Base-by-base conservation (phyloP, 2,888 invertebrate genomes). In the Blastobasis lacticolella region DNA sequence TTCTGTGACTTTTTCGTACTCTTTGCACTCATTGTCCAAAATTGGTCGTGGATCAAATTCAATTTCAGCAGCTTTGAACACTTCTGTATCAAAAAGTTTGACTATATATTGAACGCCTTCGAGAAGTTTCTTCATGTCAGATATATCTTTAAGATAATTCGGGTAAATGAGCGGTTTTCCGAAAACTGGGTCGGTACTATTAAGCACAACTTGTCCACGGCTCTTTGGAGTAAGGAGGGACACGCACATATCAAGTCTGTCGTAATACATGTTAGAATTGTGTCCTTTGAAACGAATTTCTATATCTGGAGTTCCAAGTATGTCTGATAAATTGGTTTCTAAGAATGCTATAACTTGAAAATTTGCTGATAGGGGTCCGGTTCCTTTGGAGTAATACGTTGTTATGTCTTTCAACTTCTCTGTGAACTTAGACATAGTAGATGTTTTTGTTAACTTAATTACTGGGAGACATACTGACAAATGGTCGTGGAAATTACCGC, bases 401-500 rank as follows among this genome's bases (percentile, higher is more conserved):
- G 81, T 79, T 8, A 88, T 85, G 52, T 88, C 85, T 62, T 79
- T 85, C 42, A 88, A 59, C 57, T 87, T 88, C 40, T 83, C 76
- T 4, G 78, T 64, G 57, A 88, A 88, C 51, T 72, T 81, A 0
- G 67, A 67, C 6, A 64, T 71, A 4, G 85, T 88, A 2, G 78
- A 66, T 0, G 84, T 84, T 54, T 78, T 83, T 10, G 70, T 67
- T 49, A 87, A 57, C 51, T 75, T 81, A 42, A 88, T 79, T 5
- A 87, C 81, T 8, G 88, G 87, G 41, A 88, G 66, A 58, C 88
- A 88, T 0, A 88, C 79, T 1, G 85, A 79, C 23, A 88, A 47
- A 61, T 88, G 88, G 57, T 88, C 88, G n/a, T 88, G 88, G 57
- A 88, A 85, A 55, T 88, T 88, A 7, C 71, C 73, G 36, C 88